Evolutionary conservation across 2,888 invertebrate species (phyloP), one percentile per base, ranked within the genome.

Genomic region (Perizoma flavofasciatum): DNA sequence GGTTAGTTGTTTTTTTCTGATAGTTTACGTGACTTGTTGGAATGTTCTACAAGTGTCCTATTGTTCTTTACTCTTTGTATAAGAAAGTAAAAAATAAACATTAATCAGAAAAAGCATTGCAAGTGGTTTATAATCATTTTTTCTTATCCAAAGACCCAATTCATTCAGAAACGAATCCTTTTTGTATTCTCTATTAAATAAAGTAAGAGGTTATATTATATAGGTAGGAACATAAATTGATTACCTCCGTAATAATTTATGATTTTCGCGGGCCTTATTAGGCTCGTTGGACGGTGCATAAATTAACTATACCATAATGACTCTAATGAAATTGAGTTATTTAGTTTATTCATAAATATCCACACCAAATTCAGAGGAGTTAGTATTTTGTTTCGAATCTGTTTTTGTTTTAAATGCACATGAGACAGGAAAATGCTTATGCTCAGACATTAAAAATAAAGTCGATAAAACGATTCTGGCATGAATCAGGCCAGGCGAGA

Each of bases 201-300:
- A n/a, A 32, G 10, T 22, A 46, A 50, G 43, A 7, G 53, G 45
- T 41, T 37, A 34, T 39, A n/a, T n/a, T n/a, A n/a, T n/a, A n/a
- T 37, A 22, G 22, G 22, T 22, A 2, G 22, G 22, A 22, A 48
- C 51, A 52, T 55, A 41, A 69, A 71, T 70, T 72, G 65, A 69
- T 68, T 66, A 57, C 66, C 65, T 61, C 66, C 63, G 3, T 22
- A 22, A 71, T 73, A 70, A 72, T 70, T 72, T 63, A 70, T 75
- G 69, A 70, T 75, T 73, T 63, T 47, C 70, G 67, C 70, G 57
- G 66, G 69, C 70, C 71, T 73, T 75, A 75, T 75, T 71, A 62
- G 63, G 53, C 51, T 47, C 46, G 55, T 59, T 57, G 56, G 47
- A 53, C 47, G 55, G 35, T 33, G 49, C 51, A 60, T 59, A 60